These are phyloP conservation scores for Carettochelys insculpta DNA, from an alignment of 2,113 vertebrate species.

Conservation along the genomic window DNA sequence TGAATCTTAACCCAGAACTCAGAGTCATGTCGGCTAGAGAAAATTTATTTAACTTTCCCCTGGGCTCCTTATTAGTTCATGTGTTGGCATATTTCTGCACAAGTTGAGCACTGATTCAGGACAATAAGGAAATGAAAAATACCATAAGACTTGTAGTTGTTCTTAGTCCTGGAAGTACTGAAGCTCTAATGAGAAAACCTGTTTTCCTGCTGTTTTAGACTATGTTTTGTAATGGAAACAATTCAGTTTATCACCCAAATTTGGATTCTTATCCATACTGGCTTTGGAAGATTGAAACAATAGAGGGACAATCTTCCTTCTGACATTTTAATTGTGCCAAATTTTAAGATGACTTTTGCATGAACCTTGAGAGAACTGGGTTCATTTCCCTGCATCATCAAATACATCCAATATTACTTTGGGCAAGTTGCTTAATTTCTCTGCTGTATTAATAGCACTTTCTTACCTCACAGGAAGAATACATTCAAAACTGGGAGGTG, in stretches of 20 bases:
- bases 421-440: not conserved
- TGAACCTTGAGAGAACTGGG: not conserved
- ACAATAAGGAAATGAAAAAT: slow-evolving; percentile 18
- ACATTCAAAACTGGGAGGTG: not conserved
- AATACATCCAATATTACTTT: slow-evolving; percentile 13
- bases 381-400: not conserved
- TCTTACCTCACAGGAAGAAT: not conserved
- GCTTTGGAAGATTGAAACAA: slow-evolving; percentile 11
- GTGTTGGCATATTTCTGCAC: slow-evolving; percentile 39
- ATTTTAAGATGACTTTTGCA: slow-evolving; percentile 9
- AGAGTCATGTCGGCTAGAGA: not conserved
- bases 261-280: not conserved
- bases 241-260: slow-evolving; percentile 47
- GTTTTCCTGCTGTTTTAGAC: not conserved
- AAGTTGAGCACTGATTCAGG: not conserved
- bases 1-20: slow-evolving; percentile 7
- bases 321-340: slow-evolving; percentile 34
- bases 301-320: not conserved
- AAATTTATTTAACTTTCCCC: slow-evolving; percentile 17
- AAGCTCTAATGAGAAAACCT: slow-evolving; percentile 6
- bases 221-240: slow-evolving; percentile 3
- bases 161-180: not conserved
- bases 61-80: not conserved
- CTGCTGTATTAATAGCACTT: not conserved
- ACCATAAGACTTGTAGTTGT: not conserved